Base-by-base conservation (phyloP, 2,888 invertebrate genomes). In the Rhagophthalmus giganteus region DNA sequence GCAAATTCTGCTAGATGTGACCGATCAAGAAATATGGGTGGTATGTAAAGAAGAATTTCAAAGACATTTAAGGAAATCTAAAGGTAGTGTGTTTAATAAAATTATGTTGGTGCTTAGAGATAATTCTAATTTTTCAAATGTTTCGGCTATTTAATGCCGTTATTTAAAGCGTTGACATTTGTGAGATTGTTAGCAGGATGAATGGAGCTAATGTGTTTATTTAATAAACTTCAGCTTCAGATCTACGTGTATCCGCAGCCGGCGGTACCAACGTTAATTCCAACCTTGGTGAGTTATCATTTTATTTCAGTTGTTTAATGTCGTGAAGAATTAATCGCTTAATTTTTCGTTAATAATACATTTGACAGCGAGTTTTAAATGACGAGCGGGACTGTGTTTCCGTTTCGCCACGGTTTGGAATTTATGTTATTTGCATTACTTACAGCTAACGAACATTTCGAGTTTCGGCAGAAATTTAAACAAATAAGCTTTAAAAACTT, bases 1-100 rank as follows among this genome's bases (percentile, higher is more conserved):
- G 16, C 94, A 95, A 78, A 88, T 97, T 67, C 83, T 98, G 54
- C 81, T 97, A 65, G 93, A 94, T 74, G 95, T 95, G 66, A 97
- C 97, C 13, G 90, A 89, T 74, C 86, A 87, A 74, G 92, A 94
- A 81, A 90, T 97, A 71, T 79, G 83, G 69, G 79, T 79, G 69
- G 85, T 94, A 70, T 90, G 91, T 76, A 84, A 85, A 75, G 94
- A 94, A 79, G 89, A 92, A 73, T 81, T 87, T 77, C 86, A 84
- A 79, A 87, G 85, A 78, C 84, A 85, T 70, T 81, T 83, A 77
- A 72, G 69, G 59, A 74, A 71, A 61, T 74, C 78, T 71, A 89
- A 90, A 90, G 90, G 90, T 90, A 89, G 84, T 79, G 76, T 76
- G 74, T 72, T 64, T 55, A 58, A 24, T 35, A 31, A 35, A 41